Evolutionary conservation across 2,888 invertebrate species (phyloP), one percentile per base, ranked within the genome.

Genomic region (Ochropleura plecta): DNA sequence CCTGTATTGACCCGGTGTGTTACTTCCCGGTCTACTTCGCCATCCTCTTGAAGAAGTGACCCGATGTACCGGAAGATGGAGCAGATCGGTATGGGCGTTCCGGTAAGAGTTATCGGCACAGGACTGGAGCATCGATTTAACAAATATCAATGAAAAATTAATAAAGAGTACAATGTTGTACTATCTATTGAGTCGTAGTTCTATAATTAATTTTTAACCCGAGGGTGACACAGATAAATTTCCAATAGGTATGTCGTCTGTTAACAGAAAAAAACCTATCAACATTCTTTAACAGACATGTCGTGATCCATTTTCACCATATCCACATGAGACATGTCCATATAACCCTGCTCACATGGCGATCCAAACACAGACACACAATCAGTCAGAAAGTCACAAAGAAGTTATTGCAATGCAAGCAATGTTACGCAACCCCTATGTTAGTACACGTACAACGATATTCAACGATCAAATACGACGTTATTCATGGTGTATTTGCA

Each of bases 361-460:
- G 0, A 73, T 9, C n/a, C 59, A 62, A 81, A 20, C 42, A 59
- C 40, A 76, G 10, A 67, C 60, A 71, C 57, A 69, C 14, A 69
- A 40, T 70, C 53, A 62, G 80, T 65, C 69, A 81, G 82, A 78
- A 87, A 84, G 64, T 79, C 79, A 78, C 72, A 69, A n/a, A 79
- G 72, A 76, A 51, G 51, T 5, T 65, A 60, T 84, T 76, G 71
- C 78, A 75, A 81, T 64, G 55, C 67, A 80, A 70, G 76, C 74
- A 0, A 72, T 18, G 10, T 87, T 86, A 53, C 73, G 42, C 71
- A 82, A 87, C 48, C 42, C 40, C 57, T 66, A 64, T 75, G 66
- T 67, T 48, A 67, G 53, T 65, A 62, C n/a, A 44, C n/a, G n/a
- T n/a, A 72, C 48, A 14, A 62, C 51, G 18, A 44, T 55, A 55